Percentiles rank a stretch among this genome's conserved stretches.
These are phyloP conservation scores for Mirounga angustirostris DNA, from an alignment of 2,113 vertebrate species.

Conservation along the genomic window DNA sequence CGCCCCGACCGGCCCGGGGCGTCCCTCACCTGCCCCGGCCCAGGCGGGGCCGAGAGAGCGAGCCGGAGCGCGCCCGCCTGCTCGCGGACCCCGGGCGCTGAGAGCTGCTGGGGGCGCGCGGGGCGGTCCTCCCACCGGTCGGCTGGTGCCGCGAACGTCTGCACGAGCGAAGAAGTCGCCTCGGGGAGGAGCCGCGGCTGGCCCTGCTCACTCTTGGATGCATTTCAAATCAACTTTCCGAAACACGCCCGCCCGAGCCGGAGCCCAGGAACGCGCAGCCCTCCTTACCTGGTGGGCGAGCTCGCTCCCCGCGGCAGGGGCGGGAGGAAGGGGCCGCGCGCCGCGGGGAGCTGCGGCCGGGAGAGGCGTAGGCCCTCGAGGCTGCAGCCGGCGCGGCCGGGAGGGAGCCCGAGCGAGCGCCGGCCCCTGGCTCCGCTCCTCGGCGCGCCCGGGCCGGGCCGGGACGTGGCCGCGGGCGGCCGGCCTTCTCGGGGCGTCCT, in stretches of 20 bases:
- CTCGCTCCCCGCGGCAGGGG: background rate
- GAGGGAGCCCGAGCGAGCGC: slow-evolving; percentile 56
- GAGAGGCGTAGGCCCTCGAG: background rate
- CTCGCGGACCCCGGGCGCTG: slow-evolving; percentile 23
- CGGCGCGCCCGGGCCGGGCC: slow-evolving; percentile 54
- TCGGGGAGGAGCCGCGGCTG: slow-evolving; percentile 76
- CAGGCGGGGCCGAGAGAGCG: background rate
- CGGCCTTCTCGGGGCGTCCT: slow-evolving; percentile 67
- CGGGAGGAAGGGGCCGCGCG: background rate
- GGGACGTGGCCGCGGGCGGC: slow-evolving; percentile 59
- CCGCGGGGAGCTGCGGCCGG: background rate
- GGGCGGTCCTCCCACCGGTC: slow-evolving; percentile 61
- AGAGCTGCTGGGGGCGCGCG: slow-evolving; percentile 12
- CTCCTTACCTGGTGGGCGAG: slow-evolving; percentile 73
- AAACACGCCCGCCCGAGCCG: slow-evolving; percentile 57
- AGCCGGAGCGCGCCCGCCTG: background rate
- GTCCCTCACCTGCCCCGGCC: slow-evolving; percentile 71
- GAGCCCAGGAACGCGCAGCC: background rate
- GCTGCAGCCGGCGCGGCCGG: slow-evolving; percentile 33
- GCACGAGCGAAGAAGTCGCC: slow-evolving; percentile 72
- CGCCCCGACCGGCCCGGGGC: background rate
- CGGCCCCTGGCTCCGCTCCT: slow-evolving; percentile 58
- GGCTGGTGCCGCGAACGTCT: slow-evolving; percentile 63
- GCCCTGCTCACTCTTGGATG: slow-evolving; percentile 70
- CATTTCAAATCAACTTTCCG: slow-evolving; percentile 82